Evolutionary conservation across 2,888 invertebrate species (phyloP).

Genomic region (Drosophila ochracea): DNA sequence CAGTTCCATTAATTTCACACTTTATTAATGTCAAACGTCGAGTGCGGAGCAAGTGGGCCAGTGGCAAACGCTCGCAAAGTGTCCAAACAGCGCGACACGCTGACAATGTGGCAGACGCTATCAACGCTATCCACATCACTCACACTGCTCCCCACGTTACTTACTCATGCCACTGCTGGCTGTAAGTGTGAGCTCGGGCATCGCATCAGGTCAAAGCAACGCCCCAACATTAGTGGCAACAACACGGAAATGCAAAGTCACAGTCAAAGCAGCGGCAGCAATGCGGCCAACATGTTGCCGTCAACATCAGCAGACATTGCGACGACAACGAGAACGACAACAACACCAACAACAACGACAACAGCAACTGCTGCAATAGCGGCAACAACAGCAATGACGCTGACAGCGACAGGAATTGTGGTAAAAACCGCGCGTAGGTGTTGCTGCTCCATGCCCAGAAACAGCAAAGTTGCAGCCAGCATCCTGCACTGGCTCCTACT

Average conservation of each 20-base stretch:
- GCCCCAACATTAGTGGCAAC: conserved; percentile 46
- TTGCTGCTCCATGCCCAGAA: conserved; percentile 36
- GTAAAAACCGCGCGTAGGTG: conserved; percentile 60
- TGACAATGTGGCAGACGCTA: conserved; percentile 71
- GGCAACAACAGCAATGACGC: conserved; percentile 2
- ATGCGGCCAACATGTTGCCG: conserved; percentile 63
- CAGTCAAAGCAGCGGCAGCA: conserved; percentile 25
- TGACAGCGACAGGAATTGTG: conserved; percentile 18
- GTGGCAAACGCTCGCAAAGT: conserved; percentile 48
- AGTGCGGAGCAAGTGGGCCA: conserved; percentile 38
- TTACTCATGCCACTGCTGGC: conserved; percentile 29
- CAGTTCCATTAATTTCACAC: conserved; percentile 73
- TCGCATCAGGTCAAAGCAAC: conserved; percentile 52
- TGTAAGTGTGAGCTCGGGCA: conserved; percentile 49
- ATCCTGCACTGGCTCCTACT: conserved; percentile 56
- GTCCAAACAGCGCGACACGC: conserved; percentile 47
- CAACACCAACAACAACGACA: conserved; percentile 30
- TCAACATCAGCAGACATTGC: conserved; percentile 48
- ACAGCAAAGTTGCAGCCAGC: conserved; percentile 31
- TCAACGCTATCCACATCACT: conserved; percentile 68
- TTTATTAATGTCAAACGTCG: conserved; percentile 81
- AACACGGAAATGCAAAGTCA: conserved; percentile 75
- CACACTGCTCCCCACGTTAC: conserved; percentile 38
- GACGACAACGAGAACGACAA: conserved; percentile 40
- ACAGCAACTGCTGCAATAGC: conserved; percentile 32